Conservation (phyloP, 2,113 vertebrate species). For the Gallinago media region DNA sequence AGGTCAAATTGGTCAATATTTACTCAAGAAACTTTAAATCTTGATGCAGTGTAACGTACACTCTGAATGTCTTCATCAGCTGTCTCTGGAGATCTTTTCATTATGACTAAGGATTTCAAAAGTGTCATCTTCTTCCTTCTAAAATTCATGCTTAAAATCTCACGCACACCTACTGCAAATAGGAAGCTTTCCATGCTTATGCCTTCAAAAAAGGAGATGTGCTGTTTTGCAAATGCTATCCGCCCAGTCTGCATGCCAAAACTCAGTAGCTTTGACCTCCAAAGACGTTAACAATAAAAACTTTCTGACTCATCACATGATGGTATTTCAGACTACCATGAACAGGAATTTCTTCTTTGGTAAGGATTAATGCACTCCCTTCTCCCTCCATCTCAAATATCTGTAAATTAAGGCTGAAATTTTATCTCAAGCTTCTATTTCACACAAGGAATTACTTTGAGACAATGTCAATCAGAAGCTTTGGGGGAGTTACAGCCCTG, state of each 20-base stretch:
- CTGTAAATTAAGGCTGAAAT: conserved; percentile 11
- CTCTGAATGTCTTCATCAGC: not conserved
- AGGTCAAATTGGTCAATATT: conserved; percentile 61
- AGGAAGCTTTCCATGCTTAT: not conserved
- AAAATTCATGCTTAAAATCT: not conserved
- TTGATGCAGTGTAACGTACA: not conserved
- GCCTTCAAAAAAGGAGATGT: not conserved
- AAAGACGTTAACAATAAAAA: not conserved
- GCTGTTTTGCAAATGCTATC: not conserved
- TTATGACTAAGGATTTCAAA: not conserved
- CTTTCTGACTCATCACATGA: not conserved
- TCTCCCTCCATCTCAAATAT: not conserved
- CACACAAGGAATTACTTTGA: not conserved
- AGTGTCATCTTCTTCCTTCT: not conserved
- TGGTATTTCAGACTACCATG: not conserved
- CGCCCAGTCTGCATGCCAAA: not conserved
- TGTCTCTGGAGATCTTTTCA: not conserved
- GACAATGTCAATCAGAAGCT: not conserved
- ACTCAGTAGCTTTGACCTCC: not conserved
- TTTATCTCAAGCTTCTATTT: conserved; percentile 24
- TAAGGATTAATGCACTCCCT: not conserved
- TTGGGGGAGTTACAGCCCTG: not conserved
- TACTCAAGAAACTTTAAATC: conserved; percentile 52
- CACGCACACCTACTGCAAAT: not conserved
- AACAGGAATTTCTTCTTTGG: conserved; percentile 11